A percentile compares a stretch with the other conserved stretches of the same genome.
Conservation (phyloP, 2,888 invertebrate genomes). For the Allygus modestus region DNA sequence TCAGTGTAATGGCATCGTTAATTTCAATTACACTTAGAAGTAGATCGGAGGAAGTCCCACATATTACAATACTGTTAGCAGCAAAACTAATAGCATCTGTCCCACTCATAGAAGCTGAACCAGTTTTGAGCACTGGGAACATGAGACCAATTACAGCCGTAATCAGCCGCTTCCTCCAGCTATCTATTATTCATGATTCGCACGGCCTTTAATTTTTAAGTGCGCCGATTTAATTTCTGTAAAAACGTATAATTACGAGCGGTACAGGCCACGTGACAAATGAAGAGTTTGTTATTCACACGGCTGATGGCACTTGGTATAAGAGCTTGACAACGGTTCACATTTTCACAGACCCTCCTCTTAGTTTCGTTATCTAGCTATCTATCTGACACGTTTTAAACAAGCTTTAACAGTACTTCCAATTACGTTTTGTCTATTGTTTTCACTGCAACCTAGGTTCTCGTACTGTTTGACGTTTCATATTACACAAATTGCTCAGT, state of each 20-base stretch:
- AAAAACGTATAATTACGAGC: background rate
- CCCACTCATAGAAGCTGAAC: background rate
- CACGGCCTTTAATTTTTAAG: slow-evolving; percentile 26
- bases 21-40: background rate
- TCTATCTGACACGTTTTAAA: no score
- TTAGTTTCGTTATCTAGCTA: no score
- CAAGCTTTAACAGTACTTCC: no score
- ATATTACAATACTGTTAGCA: background rate
- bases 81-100: slow-evolving; percentile 7
- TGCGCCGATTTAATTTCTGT: background rate
- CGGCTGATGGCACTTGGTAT: background rate
- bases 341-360: no score
- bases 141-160: slow-evolving; percentile 12
- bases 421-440: no score
- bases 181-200: slow-evolving; percentile 23
- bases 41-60: slow-evolving; percentile 18
- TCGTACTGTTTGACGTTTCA: no score
- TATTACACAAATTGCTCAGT: no score
- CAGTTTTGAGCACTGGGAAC: slow-evolving; percentile 18
- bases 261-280: background rate
- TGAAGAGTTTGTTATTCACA: background rate
- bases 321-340: no score
- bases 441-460: no score
- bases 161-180: background rate
- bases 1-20: background rate